These are phyloP conservation scores for Dromaius novaehollandiae DNA, from an alignment of 2,113 vertebrate species.

Conservation along the genomic window DNA sequence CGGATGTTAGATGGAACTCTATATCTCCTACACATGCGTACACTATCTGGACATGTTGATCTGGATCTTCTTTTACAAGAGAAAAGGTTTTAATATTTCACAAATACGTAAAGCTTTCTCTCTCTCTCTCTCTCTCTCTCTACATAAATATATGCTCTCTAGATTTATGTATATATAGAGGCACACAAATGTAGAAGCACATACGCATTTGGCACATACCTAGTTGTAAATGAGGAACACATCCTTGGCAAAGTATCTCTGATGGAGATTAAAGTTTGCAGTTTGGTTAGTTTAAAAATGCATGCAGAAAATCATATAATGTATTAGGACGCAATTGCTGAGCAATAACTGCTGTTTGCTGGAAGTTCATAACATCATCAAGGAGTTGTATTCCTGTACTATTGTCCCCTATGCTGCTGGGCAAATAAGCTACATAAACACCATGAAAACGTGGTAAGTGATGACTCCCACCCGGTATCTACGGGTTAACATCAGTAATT, in stretches of 20 bases:
- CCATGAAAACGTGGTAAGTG: neutral
- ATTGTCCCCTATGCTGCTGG: neutral
- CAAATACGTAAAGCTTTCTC: neutral
- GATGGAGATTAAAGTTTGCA: neutral
- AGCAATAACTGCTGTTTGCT: neutral
- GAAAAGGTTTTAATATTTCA: neutral
- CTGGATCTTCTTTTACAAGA: neutral
- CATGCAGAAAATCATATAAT: neutral
- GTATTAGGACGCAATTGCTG: neutral
- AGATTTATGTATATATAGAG: accelerated
- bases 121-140: neutral
- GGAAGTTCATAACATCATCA: accelerated
- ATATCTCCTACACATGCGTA: accelerated
- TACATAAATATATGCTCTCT: neutral
- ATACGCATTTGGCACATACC: accelerated
- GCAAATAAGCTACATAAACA: neutral
- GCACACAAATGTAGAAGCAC: neutral
- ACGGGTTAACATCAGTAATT: neutral
- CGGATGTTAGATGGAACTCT: neutral
- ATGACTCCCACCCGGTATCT: neutral
- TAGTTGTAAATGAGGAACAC: neutral
- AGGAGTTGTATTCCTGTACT: neutral
- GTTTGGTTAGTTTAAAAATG: neutral
- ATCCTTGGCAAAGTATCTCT: neutral
- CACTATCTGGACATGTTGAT: accelerated